A percentile compares a stretch with the other conserved stretches of the same genome.
These are phyloP conservation scores for Ryuthela nishihirai DNA, from an alignment of 2,888 invertebrate genomes.

Conservation along the genomic window DNA sequence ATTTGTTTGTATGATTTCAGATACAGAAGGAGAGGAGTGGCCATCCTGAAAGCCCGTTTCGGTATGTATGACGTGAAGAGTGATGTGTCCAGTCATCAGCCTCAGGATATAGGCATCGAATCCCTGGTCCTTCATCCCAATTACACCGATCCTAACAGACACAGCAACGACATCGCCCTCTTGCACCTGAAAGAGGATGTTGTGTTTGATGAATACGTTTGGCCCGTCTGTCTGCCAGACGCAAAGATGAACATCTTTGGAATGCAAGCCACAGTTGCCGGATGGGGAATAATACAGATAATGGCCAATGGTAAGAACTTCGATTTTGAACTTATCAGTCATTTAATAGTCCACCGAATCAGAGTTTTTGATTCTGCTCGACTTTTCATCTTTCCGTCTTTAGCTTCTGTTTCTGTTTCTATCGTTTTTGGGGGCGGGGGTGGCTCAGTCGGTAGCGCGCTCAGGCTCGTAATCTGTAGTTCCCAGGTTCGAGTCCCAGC, in stretches of 20 bases:
- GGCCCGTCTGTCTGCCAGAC: constrained; percentile 71
- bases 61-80: constrained; percentile 16
- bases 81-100: background rate
- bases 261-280: constrained; percentile 66
- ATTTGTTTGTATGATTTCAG: too few relatives aligned
- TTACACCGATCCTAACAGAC: constrained; percentile 24
- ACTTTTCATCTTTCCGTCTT: too few relatives aligned
- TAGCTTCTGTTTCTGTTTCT: too few relatives aligned
- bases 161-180: constrained; percentile 63
- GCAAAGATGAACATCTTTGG: constrained; percentile 54
- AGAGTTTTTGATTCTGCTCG: too few relatives aligned
- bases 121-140: constrained; percentile 63
- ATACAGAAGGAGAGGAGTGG: constrained; percentile 15
- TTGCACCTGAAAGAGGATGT: constrained; percentile 63
- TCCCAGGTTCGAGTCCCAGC: too few relatives aligned
- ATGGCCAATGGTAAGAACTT: background rate
- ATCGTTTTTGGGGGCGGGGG: too few relatives aligned
- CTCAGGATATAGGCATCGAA: constrained; percentile 53
- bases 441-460: too few relatives aligned
- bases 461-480: too few relatives aligned
- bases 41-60: constrained; percentile 16
- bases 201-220: constrained; percentile 64
- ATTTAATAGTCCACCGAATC: too few relatives aligned
- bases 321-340: too few relatives aligned
- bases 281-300: constrained; percentile 74